Evolutionary conservation across 2,888 invertebrate genomes (phyloP).

Genomic region (Plutella xylostella): DNA sequence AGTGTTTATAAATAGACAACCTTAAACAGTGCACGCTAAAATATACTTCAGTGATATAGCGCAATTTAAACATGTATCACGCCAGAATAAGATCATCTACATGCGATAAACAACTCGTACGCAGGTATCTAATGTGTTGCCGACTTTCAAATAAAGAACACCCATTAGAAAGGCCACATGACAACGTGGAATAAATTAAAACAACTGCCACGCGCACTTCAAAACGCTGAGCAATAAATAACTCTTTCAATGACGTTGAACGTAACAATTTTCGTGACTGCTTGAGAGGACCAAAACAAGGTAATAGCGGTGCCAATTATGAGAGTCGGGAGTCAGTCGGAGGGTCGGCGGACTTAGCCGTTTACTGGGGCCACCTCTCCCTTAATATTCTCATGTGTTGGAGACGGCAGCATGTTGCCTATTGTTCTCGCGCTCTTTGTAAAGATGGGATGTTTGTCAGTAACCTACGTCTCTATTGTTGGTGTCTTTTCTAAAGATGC

Average conservation of each 20-base stretch:
- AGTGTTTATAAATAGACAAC: conserved; percentile 27
- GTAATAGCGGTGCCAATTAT: conserved; percentile 25
- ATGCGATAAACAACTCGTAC: too few species aligned
- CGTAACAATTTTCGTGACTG: background rate
- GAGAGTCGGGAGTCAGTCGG: background rate
- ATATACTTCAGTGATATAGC: background rate
- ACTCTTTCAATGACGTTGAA: too few species aligned
- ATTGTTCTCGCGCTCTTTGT: conserved; percentile 37
- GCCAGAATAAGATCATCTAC: conserved; percentile 2
- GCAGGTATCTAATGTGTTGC: too few species aligned
- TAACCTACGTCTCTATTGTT: too few species aligned
- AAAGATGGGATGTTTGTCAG: too few species aligned
- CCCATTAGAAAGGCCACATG: too few species aligned
- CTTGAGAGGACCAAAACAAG: conserved; percentile 29
- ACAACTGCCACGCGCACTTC: too few species aligned
- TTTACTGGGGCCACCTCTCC: conserved; percentile 20
- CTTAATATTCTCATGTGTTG: conserved; percentile 35
- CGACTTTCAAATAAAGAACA: too few species aligned
- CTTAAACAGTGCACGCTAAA: conserved; percentile 30
- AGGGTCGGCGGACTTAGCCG: conserved; percentile 18
- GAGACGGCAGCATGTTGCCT: too few species aligned
- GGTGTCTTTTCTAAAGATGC: too few species aligned
- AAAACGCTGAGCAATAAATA: too few species aligned
- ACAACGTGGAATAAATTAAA: too few species aligned
- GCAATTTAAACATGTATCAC: conserved; percentile 1